Conservation (phyloP, 2,797 vertebrate species). For the Dendrocincla tyrannina region DNA sequence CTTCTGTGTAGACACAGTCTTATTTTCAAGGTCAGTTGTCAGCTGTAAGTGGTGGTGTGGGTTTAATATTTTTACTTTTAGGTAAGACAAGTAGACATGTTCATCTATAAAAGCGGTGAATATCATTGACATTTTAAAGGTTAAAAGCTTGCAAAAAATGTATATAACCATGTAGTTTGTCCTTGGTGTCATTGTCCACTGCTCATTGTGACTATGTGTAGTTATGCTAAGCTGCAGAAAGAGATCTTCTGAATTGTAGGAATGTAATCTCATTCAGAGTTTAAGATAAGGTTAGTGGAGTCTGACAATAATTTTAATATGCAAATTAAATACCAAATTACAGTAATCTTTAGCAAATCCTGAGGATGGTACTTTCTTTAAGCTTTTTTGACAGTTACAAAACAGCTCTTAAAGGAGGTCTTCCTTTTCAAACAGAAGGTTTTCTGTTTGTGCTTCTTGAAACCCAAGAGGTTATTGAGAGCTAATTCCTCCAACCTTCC, state of each 20-base stretch:
- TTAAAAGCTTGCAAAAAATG: not conserved
- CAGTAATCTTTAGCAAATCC: not conserved
- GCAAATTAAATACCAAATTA: not conserved
- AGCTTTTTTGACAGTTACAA: not conserved
- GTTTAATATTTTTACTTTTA: not conserved
- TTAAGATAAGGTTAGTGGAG: not conserved
- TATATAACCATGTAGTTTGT: not conserved
- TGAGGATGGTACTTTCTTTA: not conserved
- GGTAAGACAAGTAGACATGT: not conserved
- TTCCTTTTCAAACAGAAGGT: not conserved
- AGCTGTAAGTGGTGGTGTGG: not conserved
- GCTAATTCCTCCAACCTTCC: not conserved
- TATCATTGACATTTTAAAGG: not conserved
- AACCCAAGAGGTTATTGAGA: not conserved
- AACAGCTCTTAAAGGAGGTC: not conserved
- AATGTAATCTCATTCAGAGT: not conserved
- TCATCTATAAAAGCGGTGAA: not conserved
- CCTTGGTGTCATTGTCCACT: not conserved
- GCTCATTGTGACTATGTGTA: not conserved
- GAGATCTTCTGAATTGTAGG: not conserved
- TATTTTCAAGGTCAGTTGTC: not conserved
- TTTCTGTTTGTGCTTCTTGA: not conserved
- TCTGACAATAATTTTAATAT: not conserved
- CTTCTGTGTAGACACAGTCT: not conserved
- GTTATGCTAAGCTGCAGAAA: not conserved